A percentile compares a stretch with the other conserved stretches of the same genome.
Conservation (phyloP, 1,140 invertebrate species). For the Adoxophyes honmai region DNA sequence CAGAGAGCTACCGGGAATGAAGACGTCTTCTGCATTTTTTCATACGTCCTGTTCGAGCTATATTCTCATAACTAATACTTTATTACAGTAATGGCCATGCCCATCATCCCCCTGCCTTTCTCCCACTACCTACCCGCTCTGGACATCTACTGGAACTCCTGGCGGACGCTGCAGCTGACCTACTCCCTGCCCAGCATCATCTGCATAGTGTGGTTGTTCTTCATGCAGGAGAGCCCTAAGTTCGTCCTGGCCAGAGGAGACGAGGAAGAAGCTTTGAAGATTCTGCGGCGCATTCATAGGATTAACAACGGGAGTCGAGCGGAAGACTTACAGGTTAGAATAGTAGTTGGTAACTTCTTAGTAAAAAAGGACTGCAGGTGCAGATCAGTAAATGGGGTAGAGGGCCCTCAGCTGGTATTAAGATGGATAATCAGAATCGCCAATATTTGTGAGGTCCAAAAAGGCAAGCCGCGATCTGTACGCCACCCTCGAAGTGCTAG, state of each 20-base stretch:
- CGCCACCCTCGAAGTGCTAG: too few relatives aligned
- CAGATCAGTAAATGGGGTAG: too few relatives aligned
- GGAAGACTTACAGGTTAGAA: slow-evolving; percentile 19
- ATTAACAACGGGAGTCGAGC: slow-evolving; percentile 16
- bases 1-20: too few relatives aligned
- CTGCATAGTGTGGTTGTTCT: slow-evolving; percentile 30
- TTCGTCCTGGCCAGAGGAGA: slow-evolving; percentile 39
- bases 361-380: too few relatives aligned
- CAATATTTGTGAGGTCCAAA: too few relatives aligned
- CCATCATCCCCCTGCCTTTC: slow-evolving; percentile 51
- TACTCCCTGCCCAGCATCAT: slow-evolving; percentile 44
- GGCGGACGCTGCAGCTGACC: slow-evolving; percentile 42
- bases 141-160: slow-evolving; percentile 57
- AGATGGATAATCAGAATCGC: too few relatives aligned
- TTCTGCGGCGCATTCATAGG: slow-evolving; percentile 39
- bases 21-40: too few relatives aligned
- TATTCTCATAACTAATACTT: too few relatives aligned
- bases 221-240: slow-evolving; percentile 56
- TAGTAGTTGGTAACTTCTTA: too few relatives aligned
- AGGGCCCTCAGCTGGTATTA: too few relatives aligned
- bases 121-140: slow-evolving; percentile 40
- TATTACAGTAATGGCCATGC: slow-evolving; percentile 41
- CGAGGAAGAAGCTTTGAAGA: slow-evolving; percentile 32
- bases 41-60: too few relatives aligned
- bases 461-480: too few relatives aligned